Percentiles rank a stretch among this genome's conserved stretches.
Evolutionary conservation across 1,140 invertebrate genomes (phyloP).

Genomic region (Drosophila grimshawi): DNA sequence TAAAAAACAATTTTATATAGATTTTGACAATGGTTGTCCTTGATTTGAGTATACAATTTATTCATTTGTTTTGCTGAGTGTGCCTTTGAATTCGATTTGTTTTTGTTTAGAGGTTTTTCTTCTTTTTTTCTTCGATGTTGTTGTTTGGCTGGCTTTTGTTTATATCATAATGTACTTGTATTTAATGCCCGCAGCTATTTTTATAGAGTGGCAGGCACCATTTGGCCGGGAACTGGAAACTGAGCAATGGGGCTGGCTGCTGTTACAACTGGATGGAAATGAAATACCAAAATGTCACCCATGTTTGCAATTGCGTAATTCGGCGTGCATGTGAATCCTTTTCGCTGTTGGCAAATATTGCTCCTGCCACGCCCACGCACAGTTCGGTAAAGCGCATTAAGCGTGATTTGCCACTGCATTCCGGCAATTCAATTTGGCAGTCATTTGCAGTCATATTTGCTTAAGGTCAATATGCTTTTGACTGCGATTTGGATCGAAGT

Average conservation of each 20-base stretch:
- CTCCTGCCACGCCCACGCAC: constrained; percentile 21
- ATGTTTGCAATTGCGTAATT: constrained; percentile 24
- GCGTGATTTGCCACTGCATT: constrained; percentile 25
- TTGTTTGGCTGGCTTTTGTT: constrained; percentile 26
- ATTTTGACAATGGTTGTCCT: background rate
- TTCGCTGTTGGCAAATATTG: constrained; percentile 20
- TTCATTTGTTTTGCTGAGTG: background rate
- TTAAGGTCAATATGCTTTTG: constrained; percentile 72
- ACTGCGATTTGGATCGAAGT: constrained; percentile 43
- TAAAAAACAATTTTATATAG: background rate
- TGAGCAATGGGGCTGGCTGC: background rate
- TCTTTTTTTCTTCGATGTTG: constrained; percentile 1
- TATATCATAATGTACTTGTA: constrained; percentile 14
- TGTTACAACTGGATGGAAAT: background rate
- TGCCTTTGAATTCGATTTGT: background rate
- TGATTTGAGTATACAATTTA: background rate
- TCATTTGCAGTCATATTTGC: constrained; percentile 63
- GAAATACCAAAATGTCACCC: constrained; percentile 10
- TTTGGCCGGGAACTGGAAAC: background rate
- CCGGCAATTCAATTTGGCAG: constrained; percentile 66
- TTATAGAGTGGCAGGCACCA: constrained; percentile 4
- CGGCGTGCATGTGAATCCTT: background rate
- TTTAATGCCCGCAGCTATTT: constrained; percentile 22
- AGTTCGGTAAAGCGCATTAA: constrained; percentile 24
- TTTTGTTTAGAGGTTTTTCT: background rate